These are phyloP conservation scores for Rachycentron canadum DNA, from an alignment of 2,797 vertebrate species.

Conservation along the genomic window DNA sequence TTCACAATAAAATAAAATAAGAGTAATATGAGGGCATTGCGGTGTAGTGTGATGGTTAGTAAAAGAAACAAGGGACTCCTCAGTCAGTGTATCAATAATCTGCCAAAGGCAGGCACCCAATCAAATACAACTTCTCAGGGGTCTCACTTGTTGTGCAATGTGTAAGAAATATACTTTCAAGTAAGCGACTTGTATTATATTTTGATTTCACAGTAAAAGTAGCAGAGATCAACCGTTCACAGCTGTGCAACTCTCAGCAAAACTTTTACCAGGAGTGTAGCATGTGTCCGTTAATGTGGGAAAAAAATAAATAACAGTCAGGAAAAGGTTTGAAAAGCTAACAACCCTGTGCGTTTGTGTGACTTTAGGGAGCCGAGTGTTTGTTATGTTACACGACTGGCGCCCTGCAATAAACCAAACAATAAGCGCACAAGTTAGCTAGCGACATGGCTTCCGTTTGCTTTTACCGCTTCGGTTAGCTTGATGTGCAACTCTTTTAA, in stretches of 20 bases:
- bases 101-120: not conserved
- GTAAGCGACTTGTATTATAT: not conserved
- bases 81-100: not conserved
- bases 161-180: not conserved
- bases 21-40: not conserved
- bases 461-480: not conserved
- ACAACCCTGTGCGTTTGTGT: not conserved
- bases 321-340: not conserved
- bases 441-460: not conserved
- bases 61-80: not conserved
- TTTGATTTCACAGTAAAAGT: not conserved
- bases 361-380: not conserved
- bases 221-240: too few relatives aligned
- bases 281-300: not conserved
- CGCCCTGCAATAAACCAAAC: slow-evolving; percentile 58
- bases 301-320: not conserved
- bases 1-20: slow-evolving; percentile 13
- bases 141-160: not conserved
- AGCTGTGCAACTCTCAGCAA: not conserved
- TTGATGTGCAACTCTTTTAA: too few relatives aligned
- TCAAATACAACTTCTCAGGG: not conserved
- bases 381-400: slow-evolving; percentile 12
- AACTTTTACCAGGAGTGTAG: not conserved
- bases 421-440: slow-evolving; percentile 39
- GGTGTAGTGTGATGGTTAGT: not conserved